Conservation (phyloP, 2,113 vertebrate genomes). For the Campylomormyrus numenius region DNA sequence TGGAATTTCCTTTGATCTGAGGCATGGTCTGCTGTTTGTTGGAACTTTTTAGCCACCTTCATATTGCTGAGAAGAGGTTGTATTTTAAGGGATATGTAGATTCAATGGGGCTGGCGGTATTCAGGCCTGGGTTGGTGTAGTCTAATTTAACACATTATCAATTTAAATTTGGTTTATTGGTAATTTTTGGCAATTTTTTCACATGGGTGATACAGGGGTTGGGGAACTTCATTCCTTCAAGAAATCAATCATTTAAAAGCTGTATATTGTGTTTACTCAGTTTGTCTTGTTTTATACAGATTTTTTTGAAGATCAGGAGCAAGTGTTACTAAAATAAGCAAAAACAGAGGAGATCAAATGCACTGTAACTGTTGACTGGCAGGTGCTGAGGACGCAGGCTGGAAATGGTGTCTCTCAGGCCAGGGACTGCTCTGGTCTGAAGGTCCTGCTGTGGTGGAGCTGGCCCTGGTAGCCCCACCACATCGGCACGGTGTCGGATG, state of each 20-base stretch:
- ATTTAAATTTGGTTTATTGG: background rate
- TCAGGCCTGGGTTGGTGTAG: background rate
- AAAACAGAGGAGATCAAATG: background rate
- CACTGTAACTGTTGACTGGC: background rate
- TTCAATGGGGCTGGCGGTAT: background rate
- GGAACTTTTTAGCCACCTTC: background rate
- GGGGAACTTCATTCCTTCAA: background rate
- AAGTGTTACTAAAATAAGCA: background rate
- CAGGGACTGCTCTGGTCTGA: background rate
- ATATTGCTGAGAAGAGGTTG: background rate
- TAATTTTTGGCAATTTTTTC: background rate
- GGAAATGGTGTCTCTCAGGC: constrained; percentile 1
- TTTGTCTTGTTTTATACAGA: background rate
- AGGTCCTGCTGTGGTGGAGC: background rate
- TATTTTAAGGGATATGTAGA: background rate
- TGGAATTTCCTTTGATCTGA: background rate
- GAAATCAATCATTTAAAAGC: background rate
- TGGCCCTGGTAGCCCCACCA: background rate
- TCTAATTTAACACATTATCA: background rate
- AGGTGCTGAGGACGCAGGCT: constrained; percentile 11
- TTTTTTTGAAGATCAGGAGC: background rate
- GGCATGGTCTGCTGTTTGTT: background rate
- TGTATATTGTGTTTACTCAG: background rate
- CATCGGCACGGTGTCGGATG: constrained; percentile 32
- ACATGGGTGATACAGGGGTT: background rate